These are phyloP conservation scores for Ophraella communa DNA, from an alignment of 2,888 invertebrate genomes.

Conservation along the genomic window DNA sequence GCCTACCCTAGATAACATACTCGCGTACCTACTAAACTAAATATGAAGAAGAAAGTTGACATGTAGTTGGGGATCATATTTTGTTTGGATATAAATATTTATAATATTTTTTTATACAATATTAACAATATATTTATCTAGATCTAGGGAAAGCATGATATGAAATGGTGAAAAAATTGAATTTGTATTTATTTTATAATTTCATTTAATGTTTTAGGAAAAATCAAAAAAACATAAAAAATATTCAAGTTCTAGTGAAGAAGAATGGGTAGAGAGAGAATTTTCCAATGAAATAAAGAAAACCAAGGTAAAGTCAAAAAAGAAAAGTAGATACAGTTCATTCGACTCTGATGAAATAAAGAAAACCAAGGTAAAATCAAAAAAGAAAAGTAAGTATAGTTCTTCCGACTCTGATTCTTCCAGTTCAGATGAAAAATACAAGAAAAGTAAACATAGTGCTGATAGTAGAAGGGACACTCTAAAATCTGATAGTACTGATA, in stretches of 20 bases:
- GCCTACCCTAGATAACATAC: too few relatives aligned
- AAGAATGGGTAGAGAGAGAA: constrained; percentile 69
- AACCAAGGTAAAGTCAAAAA: constrained; percentile 9
- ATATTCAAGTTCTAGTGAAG: constrained; percentile 51
- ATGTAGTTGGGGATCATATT: too few relatives aligned
- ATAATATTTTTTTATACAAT: too few relatives aligned
- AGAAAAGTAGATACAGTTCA: constrained; percentile 7
- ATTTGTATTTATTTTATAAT: not conserved
- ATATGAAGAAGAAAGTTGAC: too few relatives aligned
- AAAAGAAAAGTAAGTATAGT: constrained; percentile 12
- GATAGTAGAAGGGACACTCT: constrained; percentile 1
- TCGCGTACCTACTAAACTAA: too few relatives aligned
- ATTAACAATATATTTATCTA: too few relatives aligned
- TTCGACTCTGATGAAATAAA: constrained; percentile 23
- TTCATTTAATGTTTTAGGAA: constrained; percentile 39
- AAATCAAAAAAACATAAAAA: constrained; percentile 52
- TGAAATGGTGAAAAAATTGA: not conserved
- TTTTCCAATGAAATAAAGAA: constrained; percentile 27
- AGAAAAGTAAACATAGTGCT: constrained; percentile 5
- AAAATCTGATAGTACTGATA: not conserved
- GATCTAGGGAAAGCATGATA: not conserved
- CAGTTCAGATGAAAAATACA: constrained; percentile 21
- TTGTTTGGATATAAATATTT: too few relatives aligned
- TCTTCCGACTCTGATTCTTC: constrained; percentile 5
- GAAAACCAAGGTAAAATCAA: constrained; percentile 12